A percentile compares a stretch with the other conserved stretches of the same genome.
phyloP scores from a whole-genome alignment of 2,888 invertebrate genomes.

The Portevinia maculata region DNA sequence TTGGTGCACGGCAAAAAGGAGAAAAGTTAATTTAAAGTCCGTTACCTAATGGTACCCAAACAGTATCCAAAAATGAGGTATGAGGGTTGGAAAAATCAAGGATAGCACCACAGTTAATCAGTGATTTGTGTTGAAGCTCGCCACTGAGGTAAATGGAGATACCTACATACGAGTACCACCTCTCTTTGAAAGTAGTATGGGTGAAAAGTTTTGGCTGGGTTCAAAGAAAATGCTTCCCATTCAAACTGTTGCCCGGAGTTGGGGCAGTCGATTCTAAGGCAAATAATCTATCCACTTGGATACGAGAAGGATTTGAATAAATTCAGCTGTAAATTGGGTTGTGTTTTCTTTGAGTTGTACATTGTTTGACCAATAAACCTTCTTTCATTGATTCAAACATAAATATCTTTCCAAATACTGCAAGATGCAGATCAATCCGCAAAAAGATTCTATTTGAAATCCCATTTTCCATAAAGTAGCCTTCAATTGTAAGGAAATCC shows the following conservation, averaged over 20 bases:
- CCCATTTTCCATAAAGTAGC: conserved; percentile 12
- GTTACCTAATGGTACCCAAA: conserved; percentile 61
- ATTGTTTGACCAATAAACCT: conserved; percentile 48
- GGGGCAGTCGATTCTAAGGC: conserved; percentile 23
- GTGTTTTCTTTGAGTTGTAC: conserved; percentile 35
- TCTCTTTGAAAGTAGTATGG: conserved; percentile 15
- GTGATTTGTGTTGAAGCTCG: conserved; percentile 61
- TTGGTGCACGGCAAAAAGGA: conserved; percentile 37
- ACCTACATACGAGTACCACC: conserved; percentile 8
- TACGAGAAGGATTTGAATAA: conserved; percentile 34
- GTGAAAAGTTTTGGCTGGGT: conserved; percentile 56
- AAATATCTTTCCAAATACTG: conserved; percentile 14
- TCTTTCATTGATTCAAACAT: conserved; percentile 30
- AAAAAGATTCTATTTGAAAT: conserved; percentile 29
- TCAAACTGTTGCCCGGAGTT: too few species aligned
- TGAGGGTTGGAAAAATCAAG: conserved; percentile 42
- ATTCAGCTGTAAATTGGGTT: not conserved
- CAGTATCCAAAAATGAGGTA: conserved; percentile 24
- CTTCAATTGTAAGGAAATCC: conserved; percentile 37
- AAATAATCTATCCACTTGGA: conserved; percentile 11
- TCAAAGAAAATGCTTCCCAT: conserved; percentile 38
- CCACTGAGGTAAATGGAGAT: conserved; percentile 27
- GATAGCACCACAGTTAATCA: conserved; percentile 48
- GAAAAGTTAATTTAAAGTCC: conserved; percentile 68
- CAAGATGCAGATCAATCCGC: conserved; percentile 11